A percentile compares a stretch with the other conserved stretches of the same genome.
Evolutionary conservation across 2,888 invertebrate genomes (phyloP).

Genomic region (Chloromyia formosa): DNA sequence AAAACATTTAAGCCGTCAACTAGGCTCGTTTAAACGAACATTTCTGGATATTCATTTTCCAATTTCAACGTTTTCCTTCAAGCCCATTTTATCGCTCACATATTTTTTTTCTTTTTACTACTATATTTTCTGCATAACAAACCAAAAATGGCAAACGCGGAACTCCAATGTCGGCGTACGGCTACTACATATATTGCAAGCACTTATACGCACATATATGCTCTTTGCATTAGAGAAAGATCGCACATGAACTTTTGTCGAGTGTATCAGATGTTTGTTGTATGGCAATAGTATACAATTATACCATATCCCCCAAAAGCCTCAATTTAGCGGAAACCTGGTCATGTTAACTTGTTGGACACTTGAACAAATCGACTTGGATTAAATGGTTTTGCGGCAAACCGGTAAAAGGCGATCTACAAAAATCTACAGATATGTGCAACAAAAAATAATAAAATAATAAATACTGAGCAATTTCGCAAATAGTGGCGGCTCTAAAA

Average conservation of each 20-base stretch:
- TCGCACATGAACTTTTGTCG: background rate
- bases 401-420: constrained; percentile 33
- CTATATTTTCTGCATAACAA: background rate
- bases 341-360: constrained; percentile 38
- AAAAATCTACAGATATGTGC: background rate
- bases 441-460: constrained; percentile 11
- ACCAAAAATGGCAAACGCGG: constrained; percentile 33
- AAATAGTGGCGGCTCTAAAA: background rate
- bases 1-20: background rate
- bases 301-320: constrained; percentile 24
- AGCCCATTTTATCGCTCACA: background rate
- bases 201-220: background rate
- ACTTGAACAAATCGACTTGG: constrained; percentile 44
- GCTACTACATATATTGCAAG: constrained; percentile 1
- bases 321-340: constrained; percentile 28
- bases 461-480: constrained; percentile 37
- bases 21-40: background rate
- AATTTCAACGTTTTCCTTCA: constrained; percentile 16
- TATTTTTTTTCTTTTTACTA: background rate
- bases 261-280: constrained; percentile 11
- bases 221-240: background rate
- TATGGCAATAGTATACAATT: constrained; percentile 14
- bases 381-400: constrained; percentile 40
- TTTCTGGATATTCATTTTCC: constrained; percentile 14
- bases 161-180: constrained; percentile 31